Conservation (phyloP, 2,113 vertebrate genomes). For the Marmota flaviventris region DNA sequence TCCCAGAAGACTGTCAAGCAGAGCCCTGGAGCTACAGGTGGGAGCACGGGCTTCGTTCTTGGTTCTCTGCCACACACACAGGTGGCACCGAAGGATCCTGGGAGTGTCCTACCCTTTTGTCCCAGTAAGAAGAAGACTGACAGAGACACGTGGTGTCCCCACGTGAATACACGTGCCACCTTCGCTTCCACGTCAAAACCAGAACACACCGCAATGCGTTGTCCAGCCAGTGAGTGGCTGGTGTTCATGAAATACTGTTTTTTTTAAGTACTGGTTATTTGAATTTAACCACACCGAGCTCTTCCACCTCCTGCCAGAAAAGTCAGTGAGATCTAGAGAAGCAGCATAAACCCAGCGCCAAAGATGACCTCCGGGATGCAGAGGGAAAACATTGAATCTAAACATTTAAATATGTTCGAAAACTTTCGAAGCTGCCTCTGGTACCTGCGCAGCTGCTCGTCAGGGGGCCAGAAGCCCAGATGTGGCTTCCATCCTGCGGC, state of each 20-base stretch:
- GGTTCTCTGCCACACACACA: background rate
- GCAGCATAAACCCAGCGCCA: background rate
- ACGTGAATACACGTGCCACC: rapidly evolving
- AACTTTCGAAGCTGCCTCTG: background rate
- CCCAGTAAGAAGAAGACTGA: background rate
- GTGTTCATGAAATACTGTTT: background rate
- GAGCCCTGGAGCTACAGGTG: too few species aligned
- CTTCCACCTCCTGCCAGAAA: background rate
- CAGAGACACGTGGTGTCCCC: background rate
- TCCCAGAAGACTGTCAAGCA: background rate
- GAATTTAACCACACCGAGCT: conserved; percentile 3
- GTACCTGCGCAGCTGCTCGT: background rate
- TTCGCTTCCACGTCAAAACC: background rate
- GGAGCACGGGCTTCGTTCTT: rapidly evolving
- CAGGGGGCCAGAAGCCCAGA: background rate
- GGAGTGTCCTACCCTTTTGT: background rate
- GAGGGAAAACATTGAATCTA: background rate
- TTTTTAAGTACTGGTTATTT: background rate
- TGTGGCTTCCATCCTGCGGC: background rate
- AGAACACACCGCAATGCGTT: background rate
- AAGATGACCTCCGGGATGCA: background rate
- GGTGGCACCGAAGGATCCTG: background rate
- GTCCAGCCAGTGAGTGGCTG: background rate
- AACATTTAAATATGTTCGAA: background rate
- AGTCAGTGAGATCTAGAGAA: background rate